Conservation (phyloP, 2,888 invertebrate genomes). For the Tetrapedia diversipes region DNA sequence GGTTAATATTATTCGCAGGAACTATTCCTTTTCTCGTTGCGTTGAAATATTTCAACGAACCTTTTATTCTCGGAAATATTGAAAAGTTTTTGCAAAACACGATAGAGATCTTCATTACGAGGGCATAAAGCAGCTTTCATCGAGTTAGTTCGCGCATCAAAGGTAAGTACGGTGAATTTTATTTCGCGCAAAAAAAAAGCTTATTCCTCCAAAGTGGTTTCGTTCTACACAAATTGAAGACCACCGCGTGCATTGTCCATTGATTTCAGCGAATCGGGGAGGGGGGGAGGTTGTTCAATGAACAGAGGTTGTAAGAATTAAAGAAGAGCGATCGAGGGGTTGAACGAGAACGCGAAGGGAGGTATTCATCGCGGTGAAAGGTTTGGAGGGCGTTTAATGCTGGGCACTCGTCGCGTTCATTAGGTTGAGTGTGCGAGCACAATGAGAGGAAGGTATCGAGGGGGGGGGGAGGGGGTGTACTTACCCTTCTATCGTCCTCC, state of each 20-base stretch:
- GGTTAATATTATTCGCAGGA: no score
- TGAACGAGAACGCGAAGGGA: conserved; percentile 39
- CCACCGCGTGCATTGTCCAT: not conserved
- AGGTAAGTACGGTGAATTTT: no score
- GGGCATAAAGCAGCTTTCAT: no score
- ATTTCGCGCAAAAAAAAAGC: not conserved
- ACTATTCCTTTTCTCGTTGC: no score
- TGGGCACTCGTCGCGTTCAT: conserved; percentile 36
- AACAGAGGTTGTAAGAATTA: not conserved
- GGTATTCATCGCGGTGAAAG: conserved; percentile 42
- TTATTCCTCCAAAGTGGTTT: not conserved
- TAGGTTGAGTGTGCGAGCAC: conserved; percentile 32
- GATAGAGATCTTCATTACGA: no score
- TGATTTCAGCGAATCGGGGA: not conserved
- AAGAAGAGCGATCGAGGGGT: conserved; percentile 32
- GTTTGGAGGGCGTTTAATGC: conserved; percentile 29
- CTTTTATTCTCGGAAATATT: no score
- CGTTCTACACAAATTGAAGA: not conserved
- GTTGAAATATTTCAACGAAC: no score
- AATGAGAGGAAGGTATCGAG: conserved; percentile 20
- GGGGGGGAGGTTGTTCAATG: not conserved
- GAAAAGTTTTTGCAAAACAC: no score
- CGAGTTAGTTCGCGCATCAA: no score
- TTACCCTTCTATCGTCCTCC: conserved; percentile 88
- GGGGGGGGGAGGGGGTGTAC: no score